Base-by-base conservation (phyloP, 2,113 vertebrate species). In the Zingel zingel region DNA sequence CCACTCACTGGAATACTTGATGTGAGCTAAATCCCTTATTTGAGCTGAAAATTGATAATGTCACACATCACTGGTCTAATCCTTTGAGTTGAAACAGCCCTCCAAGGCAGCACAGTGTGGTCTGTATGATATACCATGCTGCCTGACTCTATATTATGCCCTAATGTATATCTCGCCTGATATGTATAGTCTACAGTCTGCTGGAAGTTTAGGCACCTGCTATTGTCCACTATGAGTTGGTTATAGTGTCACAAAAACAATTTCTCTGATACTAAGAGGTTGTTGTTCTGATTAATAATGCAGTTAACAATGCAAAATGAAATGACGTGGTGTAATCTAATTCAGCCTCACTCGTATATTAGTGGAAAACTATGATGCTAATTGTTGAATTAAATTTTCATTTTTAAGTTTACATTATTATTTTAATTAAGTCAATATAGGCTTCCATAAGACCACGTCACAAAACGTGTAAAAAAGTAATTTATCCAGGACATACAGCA, bases 31-130 rank as follows among this genome's bases (percentile, higher is more conserved):
- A 78, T 66, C 73, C 54, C 21, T 63, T 79, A 68, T 77, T 84
- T 79, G 43, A 73, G 65, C 54, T 57, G 78, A 70, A 87, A 59
- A 85, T 27, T 75, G 63, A 86, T 48, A 48, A 87, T 75, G 83
- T 88, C 67, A 70, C 73, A 83, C 69, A 71, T 78, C 73, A 63
- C 25, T 33, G 69, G 68, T 82, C 64, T 84, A 79, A 89, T 83
- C 69, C 74, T 63, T 25, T 61, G 21, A 56, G 15, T 13, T 68
- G 79, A 74, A 67, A 78, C 53, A 76, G 27, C 21, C 27, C 53
- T 79, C 30, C 1, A 1, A 63, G 19, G 48, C 66, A 62, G 53
- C 23, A 59, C 65, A n/a, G 45, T 0, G 45, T 61, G 43, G 23
- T 69, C 33, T 73, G 36, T 23, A 43, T 43, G 39, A 43, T 43